phyloP scores from a whole-genome alignment of 2,888 invertebrate species.

The Hyles lineata region DNA sequence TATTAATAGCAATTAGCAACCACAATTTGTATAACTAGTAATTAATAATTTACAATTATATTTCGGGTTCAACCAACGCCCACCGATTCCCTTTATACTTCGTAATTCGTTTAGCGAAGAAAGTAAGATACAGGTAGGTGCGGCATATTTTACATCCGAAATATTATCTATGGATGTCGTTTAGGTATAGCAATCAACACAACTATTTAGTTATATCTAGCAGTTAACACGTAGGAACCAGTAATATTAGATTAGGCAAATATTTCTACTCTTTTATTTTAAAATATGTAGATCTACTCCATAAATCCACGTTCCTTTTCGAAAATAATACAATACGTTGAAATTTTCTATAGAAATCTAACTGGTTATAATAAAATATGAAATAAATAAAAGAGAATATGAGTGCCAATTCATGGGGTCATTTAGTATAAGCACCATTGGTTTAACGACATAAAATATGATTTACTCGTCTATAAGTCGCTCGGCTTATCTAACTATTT shows the following conservation, averaged over 20 bases:
- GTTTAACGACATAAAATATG: slow-evolving; percentile 62
- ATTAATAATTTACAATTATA: not conserved
- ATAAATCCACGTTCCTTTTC: not conserved
- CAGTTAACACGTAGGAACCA: too few species aligned
- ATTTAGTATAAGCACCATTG: slow-evolving; percentile 57
- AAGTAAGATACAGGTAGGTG: too few species aligned
- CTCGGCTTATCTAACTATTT: slow-evolving; percentile 65
- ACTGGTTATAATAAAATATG: slow-evolving; percentile 22
- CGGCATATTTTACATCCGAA: too few species aligned
- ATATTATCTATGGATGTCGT: too few species aligned
- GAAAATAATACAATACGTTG: not conserved
- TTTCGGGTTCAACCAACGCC: not conserved
- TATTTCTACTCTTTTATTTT: too few species aligned
- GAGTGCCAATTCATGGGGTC: slow-evolving; percentile 29
- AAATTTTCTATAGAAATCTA: not conserved
- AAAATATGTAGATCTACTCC: too few species aligned
- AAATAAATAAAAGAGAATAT: slow-evolving; percentile 31
- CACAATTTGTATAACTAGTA: not conserved
- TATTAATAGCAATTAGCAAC: not conserved
- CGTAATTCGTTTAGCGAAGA: too few species aligned
- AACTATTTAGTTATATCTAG: too few species aligned
- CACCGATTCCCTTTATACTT: too few species aligned
- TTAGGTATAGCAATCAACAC: too few species aligned
- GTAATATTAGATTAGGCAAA: too few species aligned
- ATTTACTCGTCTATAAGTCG: slow-evolving; percentile 63